Percentiles rank a stretch among this genome's conserved stretches.
Conservation (phyloP, 1,140 invertebrate genomes). For the Polypedilum pembai region DNA sequence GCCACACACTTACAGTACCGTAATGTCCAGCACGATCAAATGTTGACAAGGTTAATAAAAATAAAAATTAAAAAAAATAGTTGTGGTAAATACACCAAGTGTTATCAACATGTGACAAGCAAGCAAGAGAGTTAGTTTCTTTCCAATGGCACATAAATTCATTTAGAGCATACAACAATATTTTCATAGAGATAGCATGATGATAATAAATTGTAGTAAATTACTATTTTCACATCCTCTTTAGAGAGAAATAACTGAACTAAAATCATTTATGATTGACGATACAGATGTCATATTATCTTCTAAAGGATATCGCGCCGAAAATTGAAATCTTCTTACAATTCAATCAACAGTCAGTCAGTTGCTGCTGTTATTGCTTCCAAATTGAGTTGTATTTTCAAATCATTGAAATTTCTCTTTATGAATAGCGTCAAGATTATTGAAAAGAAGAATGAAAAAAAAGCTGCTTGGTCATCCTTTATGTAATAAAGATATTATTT, state of each 20-base stretch:
- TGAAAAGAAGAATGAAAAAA: background rate
- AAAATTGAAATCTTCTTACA: background rate
- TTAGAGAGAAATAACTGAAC: background rate
- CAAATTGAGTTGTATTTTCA: background rate
- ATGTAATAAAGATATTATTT: constrained; percentile 6
- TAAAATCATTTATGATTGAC: background rate
- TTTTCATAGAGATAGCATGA: too few species aligned
- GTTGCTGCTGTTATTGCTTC: background rate
- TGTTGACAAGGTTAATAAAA: background rate
- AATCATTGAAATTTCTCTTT: background rate
- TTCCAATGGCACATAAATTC: background rate
- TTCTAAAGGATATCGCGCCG: background rate
- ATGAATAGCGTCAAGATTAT: constrained; percentile 7
- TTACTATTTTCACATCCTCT: background rate
- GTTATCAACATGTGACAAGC: constrained; percentile 1
- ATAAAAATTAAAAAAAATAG: too few species aligned
- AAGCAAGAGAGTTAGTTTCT: background rate
- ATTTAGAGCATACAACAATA: too few species aligned
- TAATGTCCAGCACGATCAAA: background rate
- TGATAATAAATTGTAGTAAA: background rate
- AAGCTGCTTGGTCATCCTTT: background rate
- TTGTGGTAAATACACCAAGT: background rate
- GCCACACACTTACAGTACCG: background rate
- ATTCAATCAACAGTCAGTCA: constrained; percentile 3
- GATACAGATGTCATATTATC: background rate